A percentile compares a stretch with the other conserved stretches of the same genome.
phyloP scores from a whole-genome alignment of 2,888 invertebrate species.

The Eupithecia subfuscata region DNA sequence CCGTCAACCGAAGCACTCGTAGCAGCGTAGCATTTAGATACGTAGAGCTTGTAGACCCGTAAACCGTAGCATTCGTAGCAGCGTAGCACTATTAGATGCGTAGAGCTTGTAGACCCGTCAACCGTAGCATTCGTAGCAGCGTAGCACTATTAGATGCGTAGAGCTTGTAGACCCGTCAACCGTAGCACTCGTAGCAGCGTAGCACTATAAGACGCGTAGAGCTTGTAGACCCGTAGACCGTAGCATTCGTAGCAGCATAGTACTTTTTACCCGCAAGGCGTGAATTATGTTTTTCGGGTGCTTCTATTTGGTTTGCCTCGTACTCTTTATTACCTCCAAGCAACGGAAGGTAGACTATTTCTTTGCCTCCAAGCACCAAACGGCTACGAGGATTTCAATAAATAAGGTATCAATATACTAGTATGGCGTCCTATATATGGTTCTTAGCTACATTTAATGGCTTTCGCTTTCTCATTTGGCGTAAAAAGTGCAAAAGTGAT shows the following conservation, averaged over 20 bases:
- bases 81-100: neutral
- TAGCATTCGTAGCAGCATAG: neutral
- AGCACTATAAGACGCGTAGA: neutral
- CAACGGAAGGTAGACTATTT: too few relatives aligned
- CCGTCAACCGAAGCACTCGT: neutral
- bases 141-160: neutral
- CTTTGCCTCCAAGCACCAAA: too few relatives aligned
- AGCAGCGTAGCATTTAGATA: neutral
- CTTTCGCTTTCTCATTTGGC: too few relatives aligned
- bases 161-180: neutral
- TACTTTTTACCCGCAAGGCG: too few relatives aligned
- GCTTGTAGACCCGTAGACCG: neutral
- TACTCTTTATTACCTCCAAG: too few relatives aligned
- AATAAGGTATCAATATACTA: too few relatives aligned
- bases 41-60: neutral
- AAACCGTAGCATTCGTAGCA: neutral
- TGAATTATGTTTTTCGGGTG: too few relatives aligned
- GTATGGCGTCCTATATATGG: too few relatives aligned
- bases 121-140: neutral
- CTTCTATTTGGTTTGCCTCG: too few relatives aligned
- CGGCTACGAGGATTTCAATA: too few relatives aligned
- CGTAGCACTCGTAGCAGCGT: neutral
- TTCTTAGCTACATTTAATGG: too few relatives aligned
- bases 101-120: neutral
- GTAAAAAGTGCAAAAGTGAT: too few relatives aligned